These are phyloP conservation scores for Acanthosepion lycidas DNA, from an alignment of 2,888 invertebrate species.

Conservation along the genomic window DNA sequence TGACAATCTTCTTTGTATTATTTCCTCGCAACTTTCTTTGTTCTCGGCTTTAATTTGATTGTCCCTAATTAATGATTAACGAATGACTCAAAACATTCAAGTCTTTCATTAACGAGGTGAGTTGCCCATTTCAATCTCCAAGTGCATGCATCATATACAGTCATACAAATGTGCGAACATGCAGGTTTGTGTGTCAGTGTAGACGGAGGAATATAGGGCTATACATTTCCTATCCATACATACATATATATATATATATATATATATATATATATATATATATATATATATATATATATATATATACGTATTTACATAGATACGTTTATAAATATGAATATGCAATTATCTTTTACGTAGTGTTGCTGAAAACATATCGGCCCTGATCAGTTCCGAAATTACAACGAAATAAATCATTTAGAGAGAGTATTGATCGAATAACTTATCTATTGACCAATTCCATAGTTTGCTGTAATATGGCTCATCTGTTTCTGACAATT, in stretches of 20 bases:
- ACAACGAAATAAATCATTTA: too few species aligned
- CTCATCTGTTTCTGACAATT: too few species aligned
- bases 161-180: too few species aligned
- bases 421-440: too few species aligned
- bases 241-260: neutral
- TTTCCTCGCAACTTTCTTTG: neutral
- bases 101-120: neutral
- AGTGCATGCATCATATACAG: neutral
- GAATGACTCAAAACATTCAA: neutral
- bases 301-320: neutral
- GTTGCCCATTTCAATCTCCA: neutral
- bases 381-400: too few species aligned
- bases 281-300: neutral
- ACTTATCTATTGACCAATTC: too few species aligned
- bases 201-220: too few species aligned
- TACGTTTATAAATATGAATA: neutral
- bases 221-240: too few species aligned
- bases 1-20: slow-evolving; percentile 12
- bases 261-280: slow-evolving; percentile 11
- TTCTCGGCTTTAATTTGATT: neutral
- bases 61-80: neutral
- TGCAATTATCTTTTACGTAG: too few species aligned
- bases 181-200: too few species aligned
- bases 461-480: too few species aligned
- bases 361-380: too few species aligned